Evolutionary conservation across 2,888 invertebrate species (phyloP).

Genomic region (Metellina segmentata): DNA sequence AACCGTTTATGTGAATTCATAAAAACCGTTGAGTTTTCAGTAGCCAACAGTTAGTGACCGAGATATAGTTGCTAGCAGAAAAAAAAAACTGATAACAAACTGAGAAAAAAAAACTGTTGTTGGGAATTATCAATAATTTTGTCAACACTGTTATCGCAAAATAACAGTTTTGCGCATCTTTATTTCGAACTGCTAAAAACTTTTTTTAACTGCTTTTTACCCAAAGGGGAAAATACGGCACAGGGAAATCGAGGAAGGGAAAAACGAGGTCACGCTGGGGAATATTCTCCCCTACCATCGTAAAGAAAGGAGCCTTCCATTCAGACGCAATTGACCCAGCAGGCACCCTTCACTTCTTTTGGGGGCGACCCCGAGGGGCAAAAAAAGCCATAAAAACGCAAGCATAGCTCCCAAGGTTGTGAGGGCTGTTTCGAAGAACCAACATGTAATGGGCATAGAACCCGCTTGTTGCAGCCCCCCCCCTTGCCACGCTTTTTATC

Average conservation of each 20-base stretch:
- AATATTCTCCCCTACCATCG: not conserved
- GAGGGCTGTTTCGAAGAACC: constrained; percentile 19
- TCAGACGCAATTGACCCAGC: not conserved
- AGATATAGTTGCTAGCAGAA: too few species aligned
- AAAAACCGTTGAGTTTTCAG: too few species aligned
- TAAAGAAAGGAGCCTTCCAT: constrained; percentile 5
- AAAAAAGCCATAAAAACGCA: not conserved
- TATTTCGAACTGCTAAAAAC: not conserved
- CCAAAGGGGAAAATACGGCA: too few species aligned
- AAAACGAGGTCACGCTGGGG: not conserved
- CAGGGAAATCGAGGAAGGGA: not conserved
- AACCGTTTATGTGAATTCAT: too few species aligned
- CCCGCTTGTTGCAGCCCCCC: constrained; percentile 1
- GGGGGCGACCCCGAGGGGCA: not conserved
- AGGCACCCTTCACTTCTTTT: constrained; percentile 14
- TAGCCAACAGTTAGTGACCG: too few species aligned
- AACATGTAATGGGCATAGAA: not conserved
- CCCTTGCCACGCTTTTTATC: constrained; percentile 12
- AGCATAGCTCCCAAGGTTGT: constrained; percentile 19
- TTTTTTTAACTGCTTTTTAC: not conserved
- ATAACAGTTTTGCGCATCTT: not conserved
- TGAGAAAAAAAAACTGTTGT: not conserved
- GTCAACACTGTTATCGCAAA: not conserved
- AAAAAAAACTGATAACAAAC: too few species aligned
- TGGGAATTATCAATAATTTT: not conserved